Evolutionary conservation across 92 coral and sea anemone genomes (phyloP).

Genomic region (Metridium senile): DNA sequence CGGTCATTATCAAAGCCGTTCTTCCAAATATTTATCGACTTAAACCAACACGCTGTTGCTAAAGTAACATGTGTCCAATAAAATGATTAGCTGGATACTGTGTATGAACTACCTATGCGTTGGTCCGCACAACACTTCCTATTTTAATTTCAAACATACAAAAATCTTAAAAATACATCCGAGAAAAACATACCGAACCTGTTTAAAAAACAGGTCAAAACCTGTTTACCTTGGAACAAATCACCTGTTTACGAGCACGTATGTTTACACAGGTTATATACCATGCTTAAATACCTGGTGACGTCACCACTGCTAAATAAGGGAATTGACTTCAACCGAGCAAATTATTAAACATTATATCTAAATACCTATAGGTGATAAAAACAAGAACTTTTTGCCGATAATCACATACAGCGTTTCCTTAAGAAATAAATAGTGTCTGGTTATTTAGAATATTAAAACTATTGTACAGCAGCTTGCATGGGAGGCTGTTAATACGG

Average conservation of each 20-base stretch:
- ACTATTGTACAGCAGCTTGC: too few relatives aligned
- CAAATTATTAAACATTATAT: too few relatives aligned
- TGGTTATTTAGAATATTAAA: too few relatives aligned
- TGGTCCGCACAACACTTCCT: neutral
- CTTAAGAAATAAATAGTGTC: too few relatives aligned
- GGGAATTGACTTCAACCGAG: neutral
- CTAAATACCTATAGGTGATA: too few relatives aligned
- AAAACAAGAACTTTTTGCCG: too few relatives aligned
- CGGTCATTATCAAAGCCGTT: neutral
- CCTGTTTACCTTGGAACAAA: neutral
- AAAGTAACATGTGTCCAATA: conserved; percentile 9
- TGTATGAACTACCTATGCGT: neutral
- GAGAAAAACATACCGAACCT: neutral
- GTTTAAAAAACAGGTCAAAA: neutral
- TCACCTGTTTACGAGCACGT: neutral
- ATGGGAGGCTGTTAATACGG: too few relatives aligned
- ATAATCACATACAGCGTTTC: too few relatives aligned
- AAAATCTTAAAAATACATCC: neutral
- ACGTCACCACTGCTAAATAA: too few relatives aligned
- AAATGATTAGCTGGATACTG: neutral
- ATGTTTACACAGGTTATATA: neutral
- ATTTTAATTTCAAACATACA: neutral
- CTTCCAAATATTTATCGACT: conserved; percentile 10
- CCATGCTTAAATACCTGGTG: neutral
- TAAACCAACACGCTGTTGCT: neutral